Evolutionary conservation across 2,888 invertebrate genomes (phyloP), one percentile per base, ranked within the genome.

Genomic region (Brachypterus glaber): DNA sequence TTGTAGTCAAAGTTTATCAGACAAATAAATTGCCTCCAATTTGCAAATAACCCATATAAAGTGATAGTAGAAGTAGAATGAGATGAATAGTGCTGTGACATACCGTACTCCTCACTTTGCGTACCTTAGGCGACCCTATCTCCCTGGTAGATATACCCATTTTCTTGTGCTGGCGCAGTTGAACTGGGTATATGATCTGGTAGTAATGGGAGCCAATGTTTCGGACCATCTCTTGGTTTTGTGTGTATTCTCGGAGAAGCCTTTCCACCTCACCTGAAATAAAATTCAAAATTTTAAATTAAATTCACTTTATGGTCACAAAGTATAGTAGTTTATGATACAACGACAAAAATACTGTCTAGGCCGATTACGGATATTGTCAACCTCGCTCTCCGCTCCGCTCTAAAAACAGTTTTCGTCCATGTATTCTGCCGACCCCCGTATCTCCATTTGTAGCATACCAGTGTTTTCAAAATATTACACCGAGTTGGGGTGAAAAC

Each of bases 81-180:
- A 53, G 54, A 53, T 57, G 56, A 58, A 51, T 52, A 55, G 58
- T 58, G 59, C 58, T 58, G 53, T 61, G 63, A 73, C 73, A 70
- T 72, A 72, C 72, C 70, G 68, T 66, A 69, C 70, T 71, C 67
- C 67, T 59, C 62, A 64, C 68, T 64, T 69, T 70, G 64, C 75
- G 73, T 73, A 88, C 88, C 86, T 87, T 87, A 66, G 82, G 79
- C 64, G 80, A 77, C 72, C 82, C 83, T 69, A 86, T 82, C 74
- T 90, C 90, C 67, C 91, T 76, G 54, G 91, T 91, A 56, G 89
- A 90, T 67, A 91, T 90, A 69, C 90, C 91, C 85, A 91, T 86
- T 73, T 90, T 90, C 72, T 90, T 88, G 78, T 91, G 90, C 70
- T 91, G 89, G 47, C 90, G 80, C 67, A 90, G 73, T 74, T 91